phyloP scores from a whole-genome alignment of 2,888 invertebrate genomes.

The Tenthredo notha region DNA sequence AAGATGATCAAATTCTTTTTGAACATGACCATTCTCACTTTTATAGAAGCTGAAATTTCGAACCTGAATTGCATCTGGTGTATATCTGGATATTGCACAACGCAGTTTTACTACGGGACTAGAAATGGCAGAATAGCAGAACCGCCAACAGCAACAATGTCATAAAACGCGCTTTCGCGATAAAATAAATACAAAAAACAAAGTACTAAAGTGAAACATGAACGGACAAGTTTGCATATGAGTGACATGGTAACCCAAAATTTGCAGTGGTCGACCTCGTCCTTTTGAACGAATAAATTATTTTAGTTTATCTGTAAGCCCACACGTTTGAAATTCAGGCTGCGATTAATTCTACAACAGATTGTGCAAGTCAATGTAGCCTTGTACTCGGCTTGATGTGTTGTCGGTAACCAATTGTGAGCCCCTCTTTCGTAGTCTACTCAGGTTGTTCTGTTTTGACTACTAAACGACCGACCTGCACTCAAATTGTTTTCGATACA shows the following conservation, averaged over 20 bases:
- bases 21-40: not conserved
- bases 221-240: not conserved
- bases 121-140: not conserved
- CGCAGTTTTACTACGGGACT: not conserved
- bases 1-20: too few species aligned
- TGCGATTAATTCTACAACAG: not conserved
- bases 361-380: not conserved
- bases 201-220: not conserved
- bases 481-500: not conserved
- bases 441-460: not conserved
- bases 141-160: not conserved
- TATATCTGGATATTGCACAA: not conserved
- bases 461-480: not conserved
- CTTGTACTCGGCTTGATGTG: not conserved
- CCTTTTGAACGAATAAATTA: conserved; percentile 16
- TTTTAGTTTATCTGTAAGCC: not conserved
- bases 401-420: not conserved
- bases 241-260: conserved; percentile 25
- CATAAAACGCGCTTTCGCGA: not conserved
- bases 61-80: not conserved
- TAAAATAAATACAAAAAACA: not conserved
- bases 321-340: conserved; percentile 1
- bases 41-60: not conserved
- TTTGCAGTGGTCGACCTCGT: conserved; percentile 27
- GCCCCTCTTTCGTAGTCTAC: not conserved